Percentiles rank a stretch among this genome's conserved stretches.
Evolutionary conservation across 2,113 vertebrate species (phyloP).

Genomic region (Ceyx margarethae): DNA sequence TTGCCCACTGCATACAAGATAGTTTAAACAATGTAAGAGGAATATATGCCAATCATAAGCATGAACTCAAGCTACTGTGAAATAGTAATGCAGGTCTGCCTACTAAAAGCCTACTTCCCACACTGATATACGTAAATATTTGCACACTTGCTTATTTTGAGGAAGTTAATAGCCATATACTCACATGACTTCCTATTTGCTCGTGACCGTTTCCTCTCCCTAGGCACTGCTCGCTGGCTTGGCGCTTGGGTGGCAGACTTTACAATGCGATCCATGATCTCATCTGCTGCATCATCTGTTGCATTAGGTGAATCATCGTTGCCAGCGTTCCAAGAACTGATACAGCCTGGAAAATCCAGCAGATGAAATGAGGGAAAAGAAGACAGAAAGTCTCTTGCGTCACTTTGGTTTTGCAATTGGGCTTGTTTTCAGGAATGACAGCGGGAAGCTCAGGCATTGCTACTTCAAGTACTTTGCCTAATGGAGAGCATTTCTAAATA

Average conservation of each 20-base stretch:
- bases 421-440: not conserved
- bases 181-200: conserved; percentile 95
- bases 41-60: not conserved
- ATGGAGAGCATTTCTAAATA: conserved; percentile 12
- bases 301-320: conserved; percentile 83
- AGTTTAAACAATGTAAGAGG: not conserved
- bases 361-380: not conserved
- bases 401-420: not conserved
- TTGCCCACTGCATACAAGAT: not conserved
- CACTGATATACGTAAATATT: rapidly evolving
- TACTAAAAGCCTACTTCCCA: not conserved
- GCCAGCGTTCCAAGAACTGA: conserved; percentile 81
- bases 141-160: not conserved
- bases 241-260: conserved; percentile 96
- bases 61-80: not conserved
- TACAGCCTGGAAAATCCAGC: conserved; percentile 76
- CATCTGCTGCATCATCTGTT: conserved; percentile 90
- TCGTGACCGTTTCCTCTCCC: conserved; percentile 91
- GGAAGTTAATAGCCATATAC: conserved; percentile 39
- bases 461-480: not conserved
- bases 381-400: not conserved
- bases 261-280: conserved; percentile 98
- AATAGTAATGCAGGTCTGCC: not conserved
- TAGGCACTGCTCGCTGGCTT: conserved; percentile 85
- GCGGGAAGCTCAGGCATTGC: not conserved